Percentiles rank a stretch among this genome's conserved stretches.
phyloP scores from a whole-genome alignment of 2,888 invertebrate species.

The Perizoma flavofasciatum region DNA sequence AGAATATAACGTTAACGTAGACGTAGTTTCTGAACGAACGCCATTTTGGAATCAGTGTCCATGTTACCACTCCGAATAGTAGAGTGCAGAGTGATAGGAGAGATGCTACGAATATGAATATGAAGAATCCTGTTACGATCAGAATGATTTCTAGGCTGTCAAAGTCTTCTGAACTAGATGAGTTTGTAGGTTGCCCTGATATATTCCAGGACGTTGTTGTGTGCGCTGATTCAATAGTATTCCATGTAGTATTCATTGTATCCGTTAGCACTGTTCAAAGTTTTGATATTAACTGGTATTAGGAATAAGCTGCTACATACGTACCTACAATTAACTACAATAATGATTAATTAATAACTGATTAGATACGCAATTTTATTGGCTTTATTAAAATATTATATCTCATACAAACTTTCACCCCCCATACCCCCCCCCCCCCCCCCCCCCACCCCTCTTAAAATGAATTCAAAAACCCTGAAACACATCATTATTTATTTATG shows the following conservation, averaged over 20 bases:
- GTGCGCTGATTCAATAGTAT: neutral
- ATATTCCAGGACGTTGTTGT: slow-evolving; percentile 3
- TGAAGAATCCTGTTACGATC: neutral
- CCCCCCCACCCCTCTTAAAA: no score
- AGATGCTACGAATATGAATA: neutral
- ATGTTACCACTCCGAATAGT: slow-evolving; percentile 19
- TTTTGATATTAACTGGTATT: neutral
- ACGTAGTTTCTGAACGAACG: slow-evolving; percentile 27
- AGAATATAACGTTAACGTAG: slow-evolving; percentile 21
- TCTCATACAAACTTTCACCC: no score
- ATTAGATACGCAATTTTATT: neutral
- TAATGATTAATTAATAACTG: neutral
- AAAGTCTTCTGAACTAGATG: neutral
- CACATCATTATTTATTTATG: no score
- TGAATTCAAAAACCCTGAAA: neutral
- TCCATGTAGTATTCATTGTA: slow-evolving; percentile 7
- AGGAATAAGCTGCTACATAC: neutral
- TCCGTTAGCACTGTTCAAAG: neutral
- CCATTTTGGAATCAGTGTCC: slow-evolving; percentile 21
- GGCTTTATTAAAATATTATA: neutral
- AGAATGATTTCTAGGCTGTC: neutral
- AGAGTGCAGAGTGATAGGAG: slow-evolving; percentile 17
- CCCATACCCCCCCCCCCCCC: no score
- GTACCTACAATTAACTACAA: neutral
- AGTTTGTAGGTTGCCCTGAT: slow-evolving; percentile 1